Conservation (phyloP, 2,888 invertebrate genomes). For the Apodemia mormo region DNA sequence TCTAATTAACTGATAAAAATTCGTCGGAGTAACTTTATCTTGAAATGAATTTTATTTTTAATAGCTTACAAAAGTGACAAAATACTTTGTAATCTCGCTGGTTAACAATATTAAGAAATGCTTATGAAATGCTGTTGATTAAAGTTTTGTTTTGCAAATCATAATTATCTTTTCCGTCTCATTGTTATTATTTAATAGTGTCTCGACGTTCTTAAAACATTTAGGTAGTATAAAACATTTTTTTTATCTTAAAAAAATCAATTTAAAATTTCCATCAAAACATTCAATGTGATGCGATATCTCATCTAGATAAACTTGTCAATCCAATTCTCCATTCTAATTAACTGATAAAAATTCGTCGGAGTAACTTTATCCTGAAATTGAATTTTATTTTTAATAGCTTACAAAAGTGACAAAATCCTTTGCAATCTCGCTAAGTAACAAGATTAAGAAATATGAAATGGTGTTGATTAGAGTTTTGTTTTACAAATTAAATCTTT, state of each 20-base stretch:
- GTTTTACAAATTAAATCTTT: too few relatives aligned
- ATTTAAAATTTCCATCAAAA: too few relatives aligned
- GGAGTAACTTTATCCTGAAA: not conserved
- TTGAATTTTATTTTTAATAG: slow-evolving; percentile 12
- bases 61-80: slow-evolving; percentile 6
- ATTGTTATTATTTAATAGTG: too few relatives aligned
- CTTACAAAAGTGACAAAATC: slow-evolving; percentile 11
- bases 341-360: slow-evolving; percentile 3
- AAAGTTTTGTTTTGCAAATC: not conserved
- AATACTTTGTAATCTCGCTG: not conserved
- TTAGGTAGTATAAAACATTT: too few relatives aligned
- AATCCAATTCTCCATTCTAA: slow-evolving; percentile 8
- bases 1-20: slow-evolving; percentile 11
- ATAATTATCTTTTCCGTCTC: not conserved
- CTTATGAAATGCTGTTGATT: not conserved
- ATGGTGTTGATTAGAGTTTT: not conserved
- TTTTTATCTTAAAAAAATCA: too few relatives aligned
- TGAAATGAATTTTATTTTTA: slow-evolving; percentile 14
- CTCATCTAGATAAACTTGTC: slow-evolving; percentile 3
- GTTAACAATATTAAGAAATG: not conserved
- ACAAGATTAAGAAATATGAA: not conserved
- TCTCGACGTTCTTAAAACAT: too few relatives aligned
- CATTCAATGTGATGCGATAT: not conserved
- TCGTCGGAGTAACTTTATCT: not conserved
- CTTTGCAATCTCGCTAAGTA: not conserved